Percentiles rank a stretch among this genome's conserved stretches.
Conservation (phyloP, 30 jellyfish, hydroid and myxozoan genomes). For the Morbakka virulenta region DNA sequence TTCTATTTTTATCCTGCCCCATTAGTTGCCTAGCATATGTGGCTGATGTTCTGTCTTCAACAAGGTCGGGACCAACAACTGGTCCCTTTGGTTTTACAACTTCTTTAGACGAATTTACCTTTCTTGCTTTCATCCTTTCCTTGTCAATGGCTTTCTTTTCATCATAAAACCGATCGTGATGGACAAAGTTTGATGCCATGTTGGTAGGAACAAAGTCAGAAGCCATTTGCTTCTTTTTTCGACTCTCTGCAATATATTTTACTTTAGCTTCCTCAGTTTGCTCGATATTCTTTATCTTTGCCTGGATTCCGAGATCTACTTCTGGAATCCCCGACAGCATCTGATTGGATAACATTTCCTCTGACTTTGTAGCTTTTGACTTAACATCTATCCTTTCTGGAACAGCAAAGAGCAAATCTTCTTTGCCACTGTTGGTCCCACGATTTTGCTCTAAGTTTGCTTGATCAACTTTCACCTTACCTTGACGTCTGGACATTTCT, state of each 20-base stretch:
- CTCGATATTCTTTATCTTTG: constrained; percentile 88
- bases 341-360: constrained; percentile 97
- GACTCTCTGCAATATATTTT: constrained; percentile 72
- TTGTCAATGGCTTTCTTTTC: constrained; percentile 77
- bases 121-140: constrained; percentile 77
- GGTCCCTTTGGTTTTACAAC: constrained; percentile 78
- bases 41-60: constrained; percentile 4
- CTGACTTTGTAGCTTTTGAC: constrained; percentile 93
- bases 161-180: constrained; percentile 83
- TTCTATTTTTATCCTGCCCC: constrained; percentile 24
- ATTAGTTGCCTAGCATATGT: background rate
- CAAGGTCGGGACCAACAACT: constrained; percentile 60
- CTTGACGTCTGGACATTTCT: constrained; percentile 61
- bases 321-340: constrained; percentile 98
- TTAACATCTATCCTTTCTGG: constrained; percentile 85
- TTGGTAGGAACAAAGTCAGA: constrained; percentile 97
- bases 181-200: constrained; percentile 93
- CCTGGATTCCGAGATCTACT: constrained; percentile 93
- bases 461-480: constrained; percentile 32
- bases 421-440: constrained; percentile 56
- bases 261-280: constrained; percentile 96
- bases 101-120: constrained; percentile 32
- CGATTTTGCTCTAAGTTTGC: background rate
- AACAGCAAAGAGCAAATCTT: constrained; percentile 74
- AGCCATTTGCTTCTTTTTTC: constrained; percentile 54